A percentile compares a stretch with the other conserved stretches of the same genome.
These are phyloP conservation scores for Rynchops niger DNA, from an alignment of 2,113 vertebrate genomes.

Conservation along the genomic window DNA sequence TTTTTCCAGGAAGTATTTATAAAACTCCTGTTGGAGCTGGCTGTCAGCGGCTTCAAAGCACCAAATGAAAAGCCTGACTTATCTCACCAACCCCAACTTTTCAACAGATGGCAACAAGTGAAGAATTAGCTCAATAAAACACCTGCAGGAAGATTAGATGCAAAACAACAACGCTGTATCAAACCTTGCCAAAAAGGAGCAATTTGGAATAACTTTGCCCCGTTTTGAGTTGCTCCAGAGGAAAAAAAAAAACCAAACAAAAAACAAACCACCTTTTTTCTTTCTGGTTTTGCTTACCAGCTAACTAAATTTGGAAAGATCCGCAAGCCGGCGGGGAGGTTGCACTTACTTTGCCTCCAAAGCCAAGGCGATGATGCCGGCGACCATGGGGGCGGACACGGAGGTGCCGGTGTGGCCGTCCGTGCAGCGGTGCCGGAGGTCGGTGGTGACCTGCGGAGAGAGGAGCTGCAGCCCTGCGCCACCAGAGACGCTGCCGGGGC, in stretches of 20 bases:
- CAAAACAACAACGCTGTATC: background rate
- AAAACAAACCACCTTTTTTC: background rate
- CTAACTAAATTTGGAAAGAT: background rate
- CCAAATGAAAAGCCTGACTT: background rate
- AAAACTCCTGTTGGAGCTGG: background rate
- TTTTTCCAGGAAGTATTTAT: background rate
- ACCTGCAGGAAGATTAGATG: background rate
- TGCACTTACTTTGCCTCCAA: slow-evolving; percentile 82
- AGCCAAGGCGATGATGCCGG: slow-evolving; percentile 79
- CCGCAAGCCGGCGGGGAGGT: accelerated
- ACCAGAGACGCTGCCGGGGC: accelerated
- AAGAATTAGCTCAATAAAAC: slow-evolving; percentile 40
- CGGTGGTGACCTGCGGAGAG: slow-evolving; percentile 75
- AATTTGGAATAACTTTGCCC: background rate
- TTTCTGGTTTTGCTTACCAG: background rate
- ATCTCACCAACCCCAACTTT: background rate
- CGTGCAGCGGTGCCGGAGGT: slow-evolving; percentile 78
- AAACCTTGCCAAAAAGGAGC: background rate
- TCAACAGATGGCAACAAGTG: background rate
- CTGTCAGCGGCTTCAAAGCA: background rate
- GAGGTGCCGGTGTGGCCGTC: slow-evolving; percentile 82
- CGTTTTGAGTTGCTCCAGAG: background rate
- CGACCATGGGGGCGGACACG: slow-evolving; percentile 81
- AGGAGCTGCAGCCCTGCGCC: background rate
- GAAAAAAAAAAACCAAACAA: background rate